Base-by-base conservation (phyloP, 2,113 vertebrate species). In the Rhinogobius similis region DNA sequence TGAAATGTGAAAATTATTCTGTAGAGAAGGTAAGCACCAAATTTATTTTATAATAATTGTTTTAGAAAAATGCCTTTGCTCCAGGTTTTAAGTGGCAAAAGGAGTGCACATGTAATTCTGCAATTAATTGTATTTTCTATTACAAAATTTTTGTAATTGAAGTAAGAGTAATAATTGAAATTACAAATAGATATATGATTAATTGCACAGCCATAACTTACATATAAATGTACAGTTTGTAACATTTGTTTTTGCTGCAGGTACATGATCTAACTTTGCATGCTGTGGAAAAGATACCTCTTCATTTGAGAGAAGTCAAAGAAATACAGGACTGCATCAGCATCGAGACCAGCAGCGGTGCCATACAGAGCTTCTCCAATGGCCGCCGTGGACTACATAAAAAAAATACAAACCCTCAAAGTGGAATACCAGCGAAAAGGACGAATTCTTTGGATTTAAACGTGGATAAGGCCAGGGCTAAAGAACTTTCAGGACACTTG, bases 191-290 rank as follows among this genome's bases (percentile, higher is more conserved):
- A n/a, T n/a, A n/a, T n/a, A n/a, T n/a, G n/a, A n/a, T n/a, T n/a
- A n/a, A n/a, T n/a, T n/a, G n/a, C n/a, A n/a, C n/a, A n/a, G n/a
- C n/a, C n/a, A n/a, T n/a, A n/a, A n/a, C n/a, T n/a, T n/a, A 7
- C 32, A 36, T 23, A 21, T 10, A 21, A 4, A 26, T 55, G 24
- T 23, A 14, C 23, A 55, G n/a, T n/a, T 55, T 55, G 11, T 29
- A 58, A 29, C 13, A 2, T 29, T 0, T 50, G 10, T 70, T 65
- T 39, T 81, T 39, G 76, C 48, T 32, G 76, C 86, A 92, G 90
- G 73, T 86, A 29, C 70, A 78, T 67, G 71, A 71, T 75, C 50
- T 26, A 77, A 50, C 62, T 2, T 69, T 80, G 23, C 21, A 64
- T 16, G 3, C 23, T 46, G 12, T 48, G 63, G 27, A 53, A 23